phyloP scores from a whole-genome alignment of 2,888 invertebrate genomes.

The Aspidiotus destructor region DNA sequence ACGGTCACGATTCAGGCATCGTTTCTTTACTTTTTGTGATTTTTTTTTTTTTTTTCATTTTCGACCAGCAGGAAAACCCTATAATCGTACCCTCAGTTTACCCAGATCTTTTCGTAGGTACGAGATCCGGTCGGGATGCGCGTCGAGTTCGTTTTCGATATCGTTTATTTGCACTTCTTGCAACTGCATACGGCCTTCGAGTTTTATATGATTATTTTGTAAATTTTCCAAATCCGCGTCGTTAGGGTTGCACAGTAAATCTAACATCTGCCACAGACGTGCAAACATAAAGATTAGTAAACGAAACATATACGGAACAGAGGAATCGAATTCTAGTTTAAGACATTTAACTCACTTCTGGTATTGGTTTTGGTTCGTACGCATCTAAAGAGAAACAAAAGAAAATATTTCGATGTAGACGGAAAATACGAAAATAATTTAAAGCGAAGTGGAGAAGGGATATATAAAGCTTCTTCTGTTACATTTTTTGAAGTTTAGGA shows the following conservation, averaged over 20 bases:
- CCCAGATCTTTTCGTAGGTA: conserved; percentile 38
- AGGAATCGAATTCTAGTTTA: not conserved
- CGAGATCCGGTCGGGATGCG: conserved; percentile 34
- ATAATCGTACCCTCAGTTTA: conserved; percentile 39
- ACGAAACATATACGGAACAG: not conserved
- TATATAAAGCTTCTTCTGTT: no score
- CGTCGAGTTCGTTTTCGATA: conserved; percentile 40
- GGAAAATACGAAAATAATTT: not conserved
- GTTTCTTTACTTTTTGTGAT: no score
- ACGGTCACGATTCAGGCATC: no score
- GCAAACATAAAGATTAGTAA: not conserved
- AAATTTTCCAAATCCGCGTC: conserved; percentile 33
- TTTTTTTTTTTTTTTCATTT: no score
- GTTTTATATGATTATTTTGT: conserved; percentile 39
- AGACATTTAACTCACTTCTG: conserved; percentile 5
- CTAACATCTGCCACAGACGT: conserved; percentile 3
- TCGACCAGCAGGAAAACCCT: not conserved
- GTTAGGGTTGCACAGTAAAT: conserved; percentile 1
- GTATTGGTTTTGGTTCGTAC: not conserved
- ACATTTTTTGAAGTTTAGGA: no score
- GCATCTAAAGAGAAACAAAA: conserved; percentile 5
- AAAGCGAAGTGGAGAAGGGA: not conserved
- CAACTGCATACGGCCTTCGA: conserved; percentile 40
- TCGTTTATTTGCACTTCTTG: conserved; percentile 41
- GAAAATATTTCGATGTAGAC: not conserved